Evolutionary conservation across 92 coral and sea anemone genomes (phyloP).

Genomic region (Nematostella vectensis): DNA sequence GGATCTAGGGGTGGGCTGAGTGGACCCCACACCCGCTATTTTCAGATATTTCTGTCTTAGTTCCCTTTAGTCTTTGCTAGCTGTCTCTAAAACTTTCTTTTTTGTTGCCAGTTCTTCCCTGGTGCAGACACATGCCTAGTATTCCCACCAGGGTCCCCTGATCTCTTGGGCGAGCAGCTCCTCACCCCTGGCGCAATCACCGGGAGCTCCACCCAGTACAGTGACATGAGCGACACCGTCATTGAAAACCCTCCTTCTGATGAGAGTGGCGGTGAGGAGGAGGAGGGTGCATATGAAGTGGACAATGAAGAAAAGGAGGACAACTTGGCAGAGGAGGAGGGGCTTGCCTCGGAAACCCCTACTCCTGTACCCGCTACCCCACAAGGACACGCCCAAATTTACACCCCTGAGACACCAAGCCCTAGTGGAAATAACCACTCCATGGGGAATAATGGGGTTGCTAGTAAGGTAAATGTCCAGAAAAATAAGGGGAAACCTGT

Average conservation of each 20-base stretch:
- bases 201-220: conserved; percentile 15
- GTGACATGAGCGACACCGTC: conserved; percentile 51
- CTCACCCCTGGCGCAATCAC: conserved; percentile 2
- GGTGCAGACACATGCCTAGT: conserved; percentile 64
- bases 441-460: too few relatives aligned
- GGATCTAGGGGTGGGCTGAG: too few relatives aligned
- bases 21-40: too few relatives aligned
- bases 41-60: too few relatives aligned
- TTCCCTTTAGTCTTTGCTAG: too few relatives aligned
- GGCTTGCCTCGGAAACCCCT: background rate
- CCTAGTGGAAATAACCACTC: background rate
- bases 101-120: conserved; percentile 39
- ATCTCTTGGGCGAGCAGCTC: background rate
- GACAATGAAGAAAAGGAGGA: conserved; percentile 35
- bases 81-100: too few relatives aligned
- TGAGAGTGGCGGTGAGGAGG: conserved; percentile 22
- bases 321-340: background rate
- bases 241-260: conserved; percentile 19
- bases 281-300: conserved; percentile 40
- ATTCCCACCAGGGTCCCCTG: conserved; percentile 43
- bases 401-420: background rate
- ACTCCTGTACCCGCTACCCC: background rate
- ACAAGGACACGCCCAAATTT: background rate
- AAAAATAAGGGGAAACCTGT: too few relatives aligned
- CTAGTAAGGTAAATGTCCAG: too few relatives aligned